Evolutionary conservation across 2,113 vertebrate species (phyloP).

Genomic region (Callithrix jacchus): DNA sequence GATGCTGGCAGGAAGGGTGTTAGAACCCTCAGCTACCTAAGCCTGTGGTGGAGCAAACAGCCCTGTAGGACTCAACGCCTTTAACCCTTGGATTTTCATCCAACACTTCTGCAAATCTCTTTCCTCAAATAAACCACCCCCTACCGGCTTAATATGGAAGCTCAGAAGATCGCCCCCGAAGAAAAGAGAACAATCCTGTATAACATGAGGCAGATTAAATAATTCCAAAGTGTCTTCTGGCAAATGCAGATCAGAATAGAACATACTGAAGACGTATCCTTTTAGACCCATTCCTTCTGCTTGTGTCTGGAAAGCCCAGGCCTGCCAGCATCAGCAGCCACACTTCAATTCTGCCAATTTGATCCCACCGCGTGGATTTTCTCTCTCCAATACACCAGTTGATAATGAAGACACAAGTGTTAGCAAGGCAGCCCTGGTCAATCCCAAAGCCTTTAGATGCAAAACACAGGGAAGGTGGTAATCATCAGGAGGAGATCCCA

Average conservation of each 20-base stretch:
- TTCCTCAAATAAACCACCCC: background rate
- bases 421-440: slow-evolving; percentile 51
- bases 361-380: background rate
- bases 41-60: background rate
- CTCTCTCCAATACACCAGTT: background rate
- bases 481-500: background rate
- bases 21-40: background rate
- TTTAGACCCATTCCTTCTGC: background rate
- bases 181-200: background rate
- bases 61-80: background rate
- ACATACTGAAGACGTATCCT: background rate
- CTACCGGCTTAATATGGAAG: background rate
- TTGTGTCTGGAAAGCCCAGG: background rate
- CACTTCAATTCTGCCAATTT: background rate
- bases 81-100: background rate
- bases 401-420: background rate
- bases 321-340: background rate
- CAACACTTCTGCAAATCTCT: background rate
- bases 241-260: background rate
- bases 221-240: background rate
- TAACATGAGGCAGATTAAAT: background rate
- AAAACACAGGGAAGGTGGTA: slow-evolving; percentile 33
- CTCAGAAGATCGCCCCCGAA: background rate
- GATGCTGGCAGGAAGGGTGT: background rate
- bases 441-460: slow-evolving; percentile 32